phyloP scores from a whole-genome alignment of 2,113 vertebrate species.

The Strix aluco region DNA sequence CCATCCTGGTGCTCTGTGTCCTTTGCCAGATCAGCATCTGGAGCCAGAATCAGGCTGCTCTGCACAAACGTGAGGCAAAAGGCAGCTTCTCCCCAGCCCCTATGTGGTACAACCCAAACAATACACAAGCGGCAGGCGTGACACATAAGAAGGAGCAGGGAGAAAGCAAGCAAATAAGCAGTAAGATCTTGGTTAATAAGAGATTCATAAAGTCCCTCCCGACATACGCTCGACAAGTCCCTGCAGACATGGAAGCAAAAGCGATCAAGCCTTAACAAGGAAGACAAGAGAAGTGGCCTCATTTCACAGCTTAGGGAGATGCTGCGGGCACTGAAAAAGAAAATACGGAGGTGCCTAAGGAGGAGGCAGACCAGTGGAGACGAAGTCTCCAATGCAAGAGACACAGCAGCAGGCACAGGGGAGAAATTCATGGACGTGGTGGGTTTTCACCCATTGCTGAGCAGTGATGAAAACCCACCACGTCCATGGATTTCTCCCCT shows the following conservation, averaged over 20 bases:
- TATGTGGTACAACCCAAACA: rapidly evolving
- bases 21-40: rapidly evolving
- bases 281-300: neutral
- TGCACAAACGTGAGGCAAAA: neutral
- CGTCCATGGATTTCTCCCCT: neutral
- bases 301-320: neutral
- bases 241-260: neutral
- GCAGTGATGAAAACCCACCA: neutral
- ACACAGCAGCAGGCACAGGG: neutral
- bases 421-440: neutral
- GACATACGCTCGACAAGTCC: neutral
- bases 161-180: neutral
- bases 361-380: neutral
- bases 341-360: neutral
- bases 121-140: neutral
- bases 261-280: neutral
- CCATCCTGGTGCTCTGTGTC: neutral
- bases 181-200: neutral
- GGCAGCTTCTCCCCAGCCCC: neutral
- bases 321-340: neutral
- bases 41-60: neutral
- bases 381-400: neutral
- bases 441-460: neutral
- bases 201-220: neutral
- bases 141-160: neutral